Percentiles rank a stretch among this genome's conserved stretches.
Conservation (phyloP, 1,140 invertebrate species). For the Camponotus floridanus region DNA sequence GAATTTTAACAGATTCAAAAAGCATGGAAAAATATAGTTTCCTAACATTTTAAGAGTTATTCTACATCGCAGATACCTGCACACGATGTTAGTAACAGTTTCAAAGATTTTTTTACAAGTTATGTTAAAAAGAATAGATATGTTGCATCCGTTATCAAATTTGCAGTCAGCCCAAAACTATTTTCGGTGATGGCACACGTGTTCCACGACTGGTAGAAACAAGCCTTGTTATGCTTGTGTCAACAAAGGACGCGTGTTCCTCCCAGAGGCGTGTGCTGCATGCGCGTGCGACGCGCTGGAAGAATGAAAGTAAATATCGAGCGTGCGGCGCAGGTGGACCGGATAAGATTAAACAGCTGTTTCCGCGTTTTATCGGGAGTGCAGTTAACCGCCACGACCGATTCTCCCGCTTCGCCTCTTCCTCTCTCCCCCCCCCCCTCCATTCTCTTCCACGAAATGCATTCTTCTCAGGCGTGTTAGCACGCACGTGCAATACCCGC, state of each 20-base stretch:
- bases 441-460: slow-evolving; percentile 22
- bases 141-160: slow-evolving; percentile 34
- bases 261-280: slow-evolving; percentile 51
- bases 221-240: slow-evolving; percentile 40
- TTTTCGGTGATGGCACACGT: slow-evolving; percentile 16
- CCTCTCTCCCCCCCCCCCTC: background rate
- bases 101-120: background rate
- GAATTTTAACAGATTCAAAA: background rate
- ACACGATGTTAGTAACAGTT: background rate
- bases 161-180: slow-evolving; percentile 2
- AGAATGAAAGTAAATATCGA: slow-evolving; percentile 68
- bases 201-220: slow-evolving; percentile 36
- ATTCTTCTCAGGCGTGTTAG: slow-evolving; percentile 51
- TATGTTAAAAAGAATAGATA: background rate
- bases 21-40: background rate
- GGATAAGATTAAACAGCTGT: slow-evolving; percentile 79
- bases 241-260: slow-evolving; percentile 48
- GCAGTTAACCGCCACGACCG: slow-evolving; percentile 57
- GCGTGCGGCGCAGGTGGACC: slow-evolving; percentile 75
- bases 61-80: background rate
- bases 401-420: background rate
- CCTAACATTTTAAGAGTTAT: no score
- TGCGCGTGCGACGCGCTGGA: slow-evolving; percentile 46
- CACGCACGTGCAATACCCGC: slow-evolving; percentile 49
- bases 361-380: slow-evolving; percentile 71